Conservation (phyloP, 2,888 invertebrate genomes). For the Sesia apiformis region DNA sequence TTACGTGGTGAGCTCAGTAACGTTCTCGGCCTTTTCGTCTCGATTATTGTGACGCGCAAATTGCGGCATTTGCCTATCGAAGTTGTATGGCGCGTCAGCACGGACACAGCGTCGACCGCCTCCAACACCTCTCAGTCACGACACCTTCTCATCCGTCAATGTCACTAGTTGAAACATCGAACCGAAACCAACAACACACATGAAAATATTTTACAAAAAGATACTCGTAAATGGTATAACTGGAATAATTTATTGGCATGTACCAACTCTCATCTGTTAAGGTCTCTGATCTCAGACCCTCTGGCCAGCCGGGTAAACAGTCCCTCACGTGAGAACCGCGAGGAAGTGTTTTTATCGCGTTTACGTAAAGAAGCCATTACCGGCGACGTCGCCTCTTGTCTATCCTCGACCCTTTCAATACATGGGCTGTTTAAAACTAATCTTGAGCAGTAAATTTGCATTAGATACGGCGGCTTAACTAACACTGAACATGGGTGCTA, state of each 20-base stretch:
- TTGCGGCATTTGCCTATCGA: slow-evolving; percentile 26
- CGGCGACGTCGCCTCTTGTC: slow-evolving; percentile 27
- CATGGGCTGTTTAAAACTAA: slow-evolving; percentile 37
- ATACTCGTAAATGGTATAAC: no score
- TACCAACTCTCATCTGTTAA: no score
- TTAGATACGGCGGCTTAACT: slow-evolving; percentile 49
- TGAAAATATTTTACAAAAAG: no score
- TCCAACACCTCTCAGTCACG: slow-evolving; percentile 20
- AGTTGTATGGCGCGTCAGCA: slow-evolving; percentile 8
- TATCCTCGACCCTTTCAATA: slow-evolving; percentile 26
- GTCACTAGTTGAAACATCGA: slow-evolving; percentile 21
- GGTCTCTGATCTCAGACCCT: not conserved
- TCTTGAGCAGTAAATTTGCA: slow-evolving; percentile 56
- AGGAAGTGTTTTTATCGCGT: slow-evolving; percentile 53
- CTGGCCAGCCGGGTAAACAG: not conserved
- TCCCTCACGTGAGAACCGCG: slow-evolving; percentile 47
- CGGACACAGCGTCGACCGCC: slow-evolving; percentile 8
- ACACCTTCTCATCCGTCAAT: slow-evolving; percentile 45
- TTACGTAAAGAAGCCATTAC: slow-evolving; percentile 52
- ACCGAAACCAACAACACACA: not conserved
- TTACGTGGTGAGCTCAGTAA: slow-evolving; percentile 8
- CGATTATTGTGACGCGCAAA: slow-evolving; percentile 32
- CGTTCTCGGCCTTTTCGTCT: slow-evolving; percentile 27
- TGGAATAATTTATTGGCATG: no score
- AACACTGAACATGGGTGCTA: slow-evolving; percentile 39